Conservation (phyloP, 2,797 vertebrate genomes). For the Falco novaeseelandiae region DNA sequence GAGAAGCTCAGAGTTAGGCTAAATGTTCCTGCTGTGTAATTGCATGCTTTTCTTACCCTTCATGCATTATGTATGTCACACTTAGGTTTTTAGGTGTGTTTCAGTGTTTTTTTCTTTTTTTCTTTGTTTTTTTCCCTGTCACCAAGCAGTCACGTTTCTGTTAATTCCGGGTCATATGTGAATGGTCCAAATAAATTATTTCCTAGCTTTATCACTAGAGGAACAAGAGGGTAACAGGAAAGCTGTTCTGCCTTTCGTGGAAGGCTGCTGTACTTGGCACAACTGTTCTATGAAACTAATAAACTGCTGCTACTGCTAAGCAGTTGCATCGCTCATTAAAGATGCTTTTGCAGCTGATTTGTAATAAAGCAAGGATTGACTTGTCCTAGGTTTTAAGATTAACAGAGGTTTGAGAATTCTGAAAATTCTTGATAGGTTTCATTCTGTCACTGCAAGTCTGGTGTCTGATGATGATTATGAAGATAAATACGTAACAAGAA, state of each 20-base stretch:
- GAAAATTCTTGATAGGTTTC: background rate
- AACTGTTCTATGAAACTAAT: background rate
- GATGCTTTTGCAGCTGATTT: background rate
- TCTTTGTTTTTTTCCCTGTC: background rate
- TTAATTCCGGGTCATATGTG: background rate
- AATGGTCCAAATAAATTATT: background rate
- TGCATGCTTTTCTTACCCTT: background rate
- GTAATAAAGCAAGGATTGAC: background rate
- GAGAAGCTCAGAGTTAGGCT: background rate
- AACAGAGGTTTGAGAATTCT: slow-evolving; percentile 20
- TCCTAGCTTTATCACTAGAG: background rate
- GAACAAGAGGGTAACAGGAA: background rate
- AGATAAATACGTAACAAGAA: background rate
- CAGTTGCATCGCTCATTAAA: background rate
- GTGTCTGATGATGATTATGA: background rate
- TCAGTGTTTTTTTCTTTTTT: background rate
- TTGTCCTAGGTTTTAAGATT: background rate
- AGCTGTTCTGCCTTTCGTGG: background rate
- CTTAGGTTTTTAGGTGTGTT: background rate
- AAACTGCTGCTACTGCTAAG: background rate
- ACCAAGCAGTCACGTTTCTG: background rate
- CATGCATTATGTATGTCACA: background rate
- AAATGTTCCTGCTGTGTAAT: background rate
- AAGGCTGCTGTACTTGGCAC: background rate
- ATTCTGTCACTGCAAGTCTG: slow-evolving; percentile 17